Percentiles rank a stretch among this genome's conserved stretches.
Conservation (phyloP, 2,888 invertebrate genomes). For the Drosophila subquinaria region DNA sequence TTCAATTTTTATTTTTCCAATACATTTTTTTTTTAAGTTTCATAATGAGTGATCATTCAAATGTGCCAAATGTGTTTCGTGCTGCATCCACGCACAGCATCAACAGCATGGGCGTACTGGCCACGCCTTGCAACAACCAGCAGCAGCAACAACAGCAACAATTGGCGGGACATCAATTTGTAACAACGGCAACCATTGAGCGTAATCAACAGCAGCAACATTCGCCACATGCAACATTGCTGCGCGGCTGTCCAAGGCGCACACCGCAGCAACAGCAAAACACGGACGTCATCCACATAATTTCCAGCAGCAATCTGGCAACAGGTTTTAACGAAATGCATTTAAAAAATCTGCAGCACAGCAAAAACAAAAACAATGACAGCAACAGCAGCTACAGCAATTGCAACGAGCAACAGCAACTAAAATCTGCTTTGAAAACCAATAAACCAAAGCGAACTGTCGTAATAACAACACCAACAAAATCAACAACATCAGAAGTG, state of each 20-base stretch:
- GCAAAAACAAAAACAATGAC: constrained; percentile 20
- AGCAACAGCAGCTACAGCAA: constrained; percentile 6
- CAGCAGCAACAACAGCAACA: constrained; percentile 42
- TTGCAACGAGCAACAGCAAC: constrained; percentile 17
- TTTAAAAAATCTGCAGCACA: constrained; percentile 63
- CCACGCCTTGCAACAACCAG: constrained; percentile 30
- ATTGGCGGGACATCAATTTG: constrained; percentile 62
- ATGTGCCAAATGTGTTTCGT: constrained; percentile 84
- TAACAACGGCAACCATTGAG: constrained; percentile 82
- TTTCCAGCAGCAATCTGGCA: constrained; percentile 83
- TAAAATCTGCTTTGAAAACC: background rate
- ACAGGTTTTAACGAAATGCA: constrained; percentile 79
- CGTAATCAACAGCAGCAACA: constrained; percentile 60
- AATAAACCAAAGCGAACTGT: constrained; percentile 17
- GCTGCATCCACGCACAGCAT: too few relatives aligned
- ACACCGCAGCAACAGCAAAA: constrained; percentile 35
- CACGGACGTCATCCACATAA: constrained; percentile 79
- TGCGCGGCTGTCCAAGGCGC: constrained; percentile 54
- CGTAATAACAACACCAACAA: constrained; percentile 26
- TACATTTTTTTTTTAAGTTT: constrained; percentile 2
- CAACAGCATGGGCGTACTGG: constrained; percentile 61
- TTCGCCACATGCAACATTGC: constrained; percentile 78
- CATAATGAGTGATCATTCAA: constrained; percentile 83
- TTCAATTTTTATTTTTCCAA: background rate
- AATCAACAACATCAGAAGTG: constrained; percentile 27